These are phyloP conservation scores for Melikaiella ostensackeni DNA, from an alignment of 2,888 invertebrate genomes.

Conservation along the genomic window DNA sequence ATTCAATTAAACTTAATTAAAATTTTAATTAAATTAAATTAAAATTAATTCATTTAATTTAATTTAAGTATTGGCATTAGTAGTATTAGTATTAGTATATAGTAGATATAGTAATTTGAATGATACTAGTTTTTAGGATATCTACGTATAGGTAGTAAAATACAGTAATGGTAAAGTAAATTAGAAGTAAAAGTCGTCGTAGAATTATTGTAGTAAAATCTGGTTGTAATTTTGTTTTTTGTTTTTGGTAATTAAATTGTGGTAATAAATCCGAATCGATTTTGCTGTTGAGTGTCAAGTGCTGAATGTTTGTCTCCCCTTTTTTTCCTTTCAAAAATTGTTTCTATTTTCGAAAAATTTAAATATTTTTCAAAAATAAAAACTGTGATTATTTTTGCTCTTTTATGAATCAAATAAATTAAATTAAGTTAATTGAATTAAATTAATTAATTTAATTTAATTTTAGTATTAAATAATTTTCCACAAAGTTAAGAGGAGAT, in stretches of 20 bases:
- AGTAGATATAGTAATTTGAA: neutral
- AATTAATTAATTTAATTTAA: neutral
- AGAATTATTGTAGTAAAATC: slow-evolving; percentile 19
- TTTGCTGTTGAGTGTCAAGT: slow-evolving; percentile 26
- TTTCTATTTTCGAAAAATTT: slow-evolving; percentile 4
- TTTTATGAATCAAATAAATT: slow-evolving; percentile 11
- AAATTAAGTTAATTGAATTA: too few species aligned
- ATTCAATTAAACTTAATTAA: too few species aligned
- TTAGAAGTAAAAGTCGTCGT: neutral
- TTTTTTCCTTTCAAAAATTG: neutral
- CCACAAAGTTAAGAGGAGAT: slow-evolving; percentile 2
- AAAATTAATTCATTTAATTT: too few species aligned
- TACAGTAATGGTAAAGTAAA: slow-evolving; percentile 1
- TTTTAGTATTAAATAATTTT: slow-evolving; percentile 3
- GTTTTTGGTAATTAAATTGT: neutral
- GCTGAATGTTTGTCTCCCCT: slow-evolving; percentile 21
- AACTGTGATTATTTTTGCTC: neutral
- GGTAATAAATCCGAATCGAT: neutral
- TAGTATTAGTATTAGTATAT: slow-evolving; percentile 42
- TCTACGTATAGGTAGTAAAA: slow-evolving; percentile 10
- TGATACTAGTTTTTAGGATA: neutral
- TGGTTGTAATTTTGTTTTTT: neutral
- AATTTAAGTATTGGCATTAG: slow-evolving; percentile 37
- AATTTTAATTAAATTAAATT: too few species aligned
- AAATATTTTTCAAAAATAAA: neutral